Percentiles rank a stretch among this genome's conserved stretches.
These are phyloP conservation scores for Lepeophtheirus salmonis DNA, from an alignment of 1,140 invertebrate genomes.

Conservation along the genomic window DNA sequence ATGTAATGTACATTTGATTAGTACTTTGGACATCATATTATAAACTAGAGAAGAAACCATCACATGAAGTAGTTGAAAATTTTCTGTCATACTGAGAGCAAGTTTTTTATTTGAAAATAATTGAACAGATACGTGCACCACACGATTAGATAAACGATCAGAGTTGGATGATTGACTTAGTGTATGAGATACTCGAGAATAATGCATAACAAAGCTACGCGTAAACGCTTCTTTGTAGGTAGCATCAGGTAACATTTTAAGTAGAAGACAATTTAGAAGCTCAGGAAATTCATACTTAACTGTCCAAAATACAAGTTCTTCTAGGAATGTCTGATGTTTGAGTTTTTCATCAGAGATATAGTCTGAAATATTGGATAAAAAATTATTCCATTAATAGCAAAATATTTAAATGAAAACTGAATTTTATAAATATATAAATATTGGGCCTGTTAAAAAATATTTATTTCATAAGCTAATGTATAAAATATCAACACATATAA, in stretches of 20 bases:
- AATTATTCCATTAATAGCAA: too few relatives aligned
- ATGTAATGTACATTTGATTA: conserved; percentile 65
- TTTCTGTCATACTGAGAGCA: conserved; percentile 69
- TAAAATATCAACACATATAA: too few relatives aligned
- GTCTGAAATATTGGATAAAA: too few relatives aligned
- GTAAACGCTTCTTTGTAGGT: conserved; percentile 89
- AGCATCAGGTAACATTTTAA: conserved; percentile 85
- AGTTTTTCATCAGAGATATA: too few relatives aligned
- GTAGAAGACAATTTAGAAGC: conserved; percentile 79
- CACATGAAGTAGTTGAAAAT: conserved; percentile 69
- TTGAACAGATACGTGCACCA: conserved; percentile 90
- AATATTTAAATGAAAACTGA: too few relatives aligned
- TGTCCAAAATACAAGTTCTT: conserved; percentile 94
- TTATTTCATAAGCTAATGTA: too few relatives aligned
- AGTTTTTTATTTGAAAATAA: conserved; percentile 82
- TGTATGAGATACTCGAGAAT: conserved; percentile 76
- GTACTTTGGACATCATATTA: conserved; percentile 77
- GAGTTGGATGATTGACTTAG: conserved; percentile 63
- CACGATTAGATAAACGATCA: conserved; percentile 74
- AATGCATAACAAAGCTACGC: conserved; percentile 81
- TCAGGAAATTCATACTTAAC: conserved; percentile 93
- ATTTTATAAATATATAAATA: too few relatives aligned
- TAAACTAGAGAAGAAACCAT: conserved; percentile 84
- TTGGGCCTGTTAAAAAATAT: too few relatives aligned
- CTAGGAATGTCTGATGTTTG: conserved; percentile 66